Conservation (phyloP, 1,140 invertebrate species). For the Matsumurasca onukii region DNA sequence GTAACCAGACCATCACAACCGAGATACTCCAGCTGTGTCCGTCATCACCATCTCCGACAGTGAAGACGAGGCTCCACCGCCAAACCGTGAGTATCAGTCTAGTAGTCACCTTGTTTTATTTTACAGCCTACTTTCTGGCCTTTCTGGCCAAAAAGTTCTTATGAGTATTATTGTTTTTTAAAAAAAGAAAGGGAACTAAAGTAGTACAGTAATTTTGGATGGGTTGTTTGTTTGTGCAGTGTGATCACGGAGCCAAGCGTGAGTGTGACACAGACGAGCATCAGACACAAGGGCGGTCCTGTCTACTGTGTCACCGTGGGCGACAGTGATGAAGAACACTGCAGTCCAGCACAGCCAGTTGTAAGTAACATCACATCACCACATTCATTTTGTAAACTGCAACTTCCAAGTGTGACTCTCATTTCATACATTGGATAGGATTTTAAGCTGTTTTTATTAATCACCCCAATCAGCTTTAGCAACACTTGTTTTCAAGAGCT, state of each 20-base stretch:
- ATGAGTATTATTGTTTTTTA: too few species aligned
- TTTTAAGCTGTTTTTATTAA: too few species aligned
- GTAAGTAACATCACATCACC: not conserved
- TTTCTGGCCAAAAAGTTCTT: too few species aligned
- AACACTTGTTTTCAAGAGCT: too few species aligned
- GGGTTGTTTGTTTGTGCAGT: not conserved
- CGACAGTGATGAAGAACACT: constrained; percentile 76
- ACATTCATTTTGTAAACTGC: not conserved
- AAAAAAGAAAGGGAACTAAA: too few species aligned
- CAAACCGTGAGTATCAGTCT: constrained; percentile 31
- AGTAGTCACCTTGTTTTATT: too few species aligned
- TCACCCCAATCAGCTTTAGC: too few species aligned
- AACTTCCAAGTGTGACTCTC: too few species aligned
- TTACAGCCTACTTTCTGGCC: too few species aligned
- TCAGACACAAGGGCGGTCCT: constrained; percentile 60
- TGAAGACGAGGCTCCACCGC: constrained; percentile 78
- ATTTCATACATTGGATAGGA: too few species aligned
- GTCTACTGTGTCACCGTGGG: constrained; percentile 80
- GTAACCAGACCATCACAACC: constrained; percentile 79
- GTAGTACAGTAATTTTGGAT: too few species aligned
- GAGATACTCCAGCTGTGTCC: constrained; percentile 87
- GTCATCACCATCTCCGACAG: constrained; percentile 97
- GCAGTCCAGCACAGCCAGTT: constrained; percentile 46
- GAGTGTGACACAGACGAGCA: not conserved
- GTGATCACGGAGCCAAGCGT: not conserved